Conservation (phyloP, 2,888 invertebrate genomes). For the Campopleginae sp. region DNA sequence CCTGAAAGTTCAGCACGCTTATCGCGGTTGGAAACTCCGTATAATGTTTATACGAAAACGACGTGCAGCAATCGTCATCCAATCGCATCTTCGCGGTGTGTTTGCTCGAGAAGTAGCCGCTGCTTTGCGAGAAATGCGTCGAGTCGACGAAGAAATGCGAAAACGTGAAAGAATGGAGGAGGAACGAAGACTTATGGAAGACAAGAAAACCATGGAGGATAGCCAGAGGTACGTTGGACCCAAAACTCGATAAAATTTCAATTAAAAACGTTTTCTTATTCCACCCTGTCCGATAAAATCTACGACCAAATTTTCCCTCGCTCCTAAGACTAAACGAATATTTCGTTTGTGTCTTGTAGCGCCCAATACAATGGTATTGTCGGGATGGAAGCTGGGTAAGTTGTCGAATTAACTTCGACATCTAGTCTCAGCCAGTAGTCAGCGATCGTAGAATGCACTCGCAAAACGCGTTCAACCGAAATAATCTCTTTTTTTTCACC, state of each 20-base stretch:
- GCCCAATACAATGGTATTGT: conserved; percentile 85
- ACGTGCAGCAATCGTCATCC: conserved; percentile 94
- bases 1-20: conserved; percentile 92
- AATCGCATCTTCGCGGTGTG: conserved; percentile 94
- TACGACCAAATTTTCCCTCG: conserved; percentile 25
- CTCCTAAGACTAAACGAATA: conserved; percentile 68
- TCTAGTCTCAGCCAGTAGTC: conserved; percentile 27
- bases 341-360: conserved; percentile 82
- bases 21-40: conserved; percentile 93
- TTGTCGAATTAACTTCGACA: conserved; percentile 71
- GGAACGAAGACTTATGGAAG: conserved; percentile 87
- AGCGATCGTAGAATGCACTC: conserved; percentile 1
- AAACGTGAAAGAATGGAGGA: conserved; percentile 91
- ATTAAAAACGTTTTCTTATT: neutral
- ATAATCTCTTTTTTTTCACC: neutral
- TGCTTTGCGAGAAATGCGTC: conserved; percentile 93
- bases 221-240: conserved; percentile 86
- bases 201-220: conserved; percentile 87
- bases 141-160: conserved; percentile 94
- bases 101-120: conserved; percentile 96
- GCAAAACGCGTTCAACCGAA: neutral
- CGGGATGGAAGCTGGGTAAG: conserved; percentile 86
- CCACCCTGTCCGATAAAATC: neutral
- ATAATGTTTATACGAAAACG: conserved; percentile 92
- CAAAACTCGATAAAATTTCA: neutral